Conservation (phyloP, 2,113 vertebrate species). For the Ptilonorhynchus violaceus region DNA sequence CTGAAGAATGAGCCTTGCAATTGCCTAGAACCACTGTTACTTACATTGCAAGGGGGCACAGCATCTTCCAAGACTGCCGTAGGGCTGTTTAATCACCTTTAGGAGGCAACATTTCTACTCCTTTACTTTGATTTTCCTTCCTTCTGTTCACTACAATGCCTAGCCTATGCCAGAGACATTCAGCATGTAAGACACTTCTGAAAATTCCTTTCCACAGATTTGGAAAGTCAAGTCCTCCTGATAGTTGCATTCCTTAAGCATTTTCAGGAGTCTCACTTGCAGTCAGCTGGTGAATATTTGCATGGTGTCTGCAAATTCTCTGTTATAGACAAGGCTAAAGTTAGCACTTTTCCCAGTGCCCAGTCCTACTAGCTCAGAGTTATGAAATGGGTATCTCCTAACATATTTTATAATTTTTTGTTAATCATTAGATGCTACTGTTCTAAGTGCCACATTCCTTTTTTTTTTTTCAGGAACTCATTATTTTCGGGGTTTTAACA, state of each 20-base stretch:
- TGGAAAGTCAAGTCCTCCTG: not conserved
- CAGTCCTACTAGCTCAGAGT: not conserved
- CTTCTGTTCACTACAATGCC: not conserved
- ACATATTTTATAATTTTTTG: not conserved
- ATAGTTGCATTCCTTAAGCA: not conserved
- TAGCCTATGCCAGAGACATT: not conserved
- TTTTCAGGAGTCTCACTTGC: not conserved
- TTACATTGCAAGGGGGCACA: not conserved
- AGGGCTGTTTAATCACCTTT: not conserved
- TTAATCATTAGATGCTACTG: not conserved
- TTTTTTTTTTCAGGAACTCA: slow-evolving; percentile 81
- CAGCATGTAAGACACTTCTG: not conserved
- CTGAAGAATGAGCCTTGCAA: not conserved
- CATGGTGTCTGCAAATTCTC: not conserved
- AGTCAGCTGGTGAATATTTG: not conserved
- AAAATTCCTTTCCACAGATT: not conserved
- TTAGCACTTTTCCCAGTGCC: not conserved
- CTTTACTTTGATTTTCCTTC: not conserved
- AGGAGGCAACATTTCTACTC: not conserved
- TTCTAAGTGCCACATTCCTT: not conserved
- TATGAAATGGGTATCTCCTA: not conserved
- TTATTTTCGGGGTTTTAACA: slow-evolving; percentile 91
- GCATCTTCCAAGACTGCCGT: not conserved
- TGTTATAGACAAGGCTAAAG: not conserved
- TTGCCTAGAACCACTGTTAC: not conserved